phyloP scores from a whole-genome alignment of 2,113 vertebrate species.

The Rhegmatorhina hoffmannsi region DNA sequence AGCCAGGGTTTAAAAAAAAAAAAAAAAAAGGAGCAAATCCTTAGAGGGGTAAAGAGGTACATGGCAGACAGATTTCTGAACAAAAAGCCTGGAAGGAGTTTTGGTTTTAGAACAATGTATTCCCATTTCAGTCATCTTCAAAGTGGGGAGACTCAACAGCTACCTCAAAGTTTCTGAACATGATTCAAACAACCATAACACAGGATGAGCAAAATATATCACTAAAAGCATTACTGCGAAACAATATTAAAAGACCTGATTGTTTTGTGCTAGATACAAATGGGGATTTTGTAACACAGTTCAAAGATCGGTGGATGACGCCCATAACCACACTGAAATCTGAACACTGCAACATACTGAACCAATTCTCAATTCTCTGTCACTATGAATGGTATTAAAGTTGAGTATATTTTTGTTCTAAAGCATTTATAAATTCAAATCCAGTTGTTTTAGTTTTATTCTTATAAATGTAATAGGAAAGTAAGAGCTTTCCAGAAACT shows the following conservation, averaged over 20 bases:
- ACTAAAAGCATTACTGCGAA: background rate
- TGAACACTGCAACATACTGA: background rate
- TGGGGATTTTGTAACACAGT: background rate
- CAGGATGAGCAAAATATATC: background rate
- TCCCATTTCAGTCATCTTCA: background rate
- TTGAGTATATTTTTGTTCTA: background rate
- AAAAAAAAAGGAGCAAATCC: background rate
- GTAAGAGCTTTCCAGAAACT: background rate
- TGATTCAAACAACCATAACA: background rate
- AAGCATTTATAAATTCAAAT: background rate
- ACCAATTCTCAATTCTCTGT: background rate
- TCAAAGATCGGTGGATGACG: background rate
- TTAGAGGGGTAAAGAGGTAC: background rate
- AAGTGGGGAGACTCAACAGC: background rate
- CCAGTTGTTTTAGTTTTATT: background rate
- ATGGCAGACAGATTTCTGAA: background rate
- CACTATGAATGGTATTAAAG: background rate
- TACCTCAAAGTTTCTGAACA: background rate
- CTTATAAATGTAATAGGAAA: background rate
- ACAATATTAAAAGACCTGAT: background rate
- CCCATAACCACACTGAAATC: fast-evolving
- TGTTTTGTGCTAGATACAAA: background rate
- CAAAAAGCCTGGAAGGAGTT: background rate
- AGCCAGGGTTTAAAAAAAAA: background rate
- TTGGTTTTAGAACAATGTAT: background rate